Conservation (phyloP, 2,888 invertebrate genomes). For the Scelioninae gen. 2 region DNA sequence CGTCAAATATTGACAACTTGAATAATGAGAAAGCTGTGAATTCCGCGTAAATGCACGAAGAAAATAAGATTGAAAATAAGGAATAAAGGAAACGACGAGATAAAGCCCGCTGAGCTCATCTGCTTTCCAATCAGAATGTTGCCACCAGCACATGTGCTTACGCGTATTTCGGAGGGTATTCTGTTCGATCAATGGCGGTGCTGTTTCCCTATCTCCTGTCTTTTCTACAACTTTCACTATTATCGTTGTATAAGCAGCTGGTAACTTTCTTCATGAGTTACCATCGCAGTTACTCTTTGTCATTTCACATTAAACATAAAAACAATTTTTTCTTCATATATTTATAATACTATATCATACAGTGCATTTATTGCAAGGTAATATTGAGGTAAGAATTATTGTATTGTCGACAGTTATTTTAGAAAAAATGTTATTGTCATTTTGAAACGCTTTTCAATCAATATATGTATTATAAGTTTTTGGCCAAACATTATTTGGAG, state of each 20-base stretch:
- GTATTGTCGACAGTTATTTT: too few relatives aligned
- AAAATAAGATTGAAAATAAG: slow-evolving; percentile 58
- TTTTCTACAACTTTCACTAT: slow-evolving; percentile 60
- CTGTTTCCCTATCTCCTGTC: slow-evolving; percentile 63
- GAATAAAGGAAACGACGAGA: slow-evolving; percentile 60
- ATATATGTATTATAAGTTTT: too few relatives aligned
- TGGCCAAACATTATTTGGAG: too few relatives aligned
- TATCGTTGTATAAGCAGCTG: slow-evolving; percentile 59
- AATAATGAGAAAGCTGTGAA: slow-evolving; percentile 55
- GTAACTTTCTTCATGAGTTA: slow-evolving; percentile 61
- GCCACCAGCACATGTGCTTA: slow-evolving; percentile 72
- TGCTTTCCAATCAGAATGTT: slow-evolving; percentile 72
- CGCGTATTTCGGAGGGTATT: slow-evolving; percentile 65
- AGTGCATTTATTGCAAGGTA: slow-evolving; percentile 4
- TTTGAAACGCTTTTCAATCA: too few relatives aligned
- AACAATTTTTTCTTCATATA: too few relatives aligned
- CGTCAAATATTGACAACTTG: slow-evolving; percentile 50
- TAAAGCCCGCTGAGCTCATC: slow-evolving; percentile 70
- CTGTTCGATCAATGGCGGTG: slow-evolving; percentile 69
- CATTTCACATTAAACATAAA: too few relatives aligned
- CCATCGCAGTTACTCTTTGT: neutral
- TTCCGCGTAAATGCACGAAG: slow-evolving; percentile 32
- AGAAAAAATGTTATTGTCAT: too few relatives aligned
- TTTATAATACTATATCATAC: neutral
- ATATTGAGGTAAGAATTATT: too few relatives aligned